Evolutionary conservation across 2,113 vertebrate species (phyloP), one percentile per base, ranked within the genome.

Genomic region (Carollia perspicillata): DNA sequence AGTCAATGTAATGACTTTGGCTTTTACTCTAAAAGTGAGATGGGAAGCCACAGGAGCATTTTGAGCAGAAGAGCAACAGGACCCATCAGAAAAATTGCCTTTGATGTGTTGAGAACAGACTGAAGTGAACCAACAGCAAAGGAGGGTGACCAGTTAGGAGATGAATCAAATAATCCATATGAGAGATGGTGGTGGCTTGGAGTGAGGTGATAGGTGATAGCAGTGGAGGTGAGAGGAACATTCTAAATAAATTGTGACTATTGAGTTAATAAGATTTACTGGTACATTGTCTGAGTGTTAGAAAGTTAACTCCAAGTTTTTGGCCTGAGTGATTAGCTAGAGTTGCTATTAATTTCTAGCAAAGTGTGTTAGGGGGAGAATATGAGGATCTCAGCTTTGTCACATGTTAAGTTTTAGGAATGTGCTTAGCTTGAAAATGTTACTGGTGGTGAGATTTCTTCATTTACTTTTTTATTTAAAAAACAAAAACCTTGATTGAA

Each of bases 381-480:
- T 4, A 47, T 42, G 55, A 44, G 58, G 63, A n/a, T 23, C 30
- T 55, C 9, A 18, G 22, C n/a, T 74, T 37, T 7, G 6, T 55
- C 60, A 26, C 63, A 55, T 18, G 49, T 78, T 35, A 72, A 26
- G 11, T 68, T 84, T 74, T 51, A 78, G 8, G 17, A 33, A 9
- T 84, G 3, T 51, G 4, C 16, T 79, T 91, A 68, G 18, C 58
- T 42, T 84, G 35, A 69, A 91, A 93, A 49, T 77, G 3, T 63
- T 40, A 3, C 1, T 17, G 17, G 47, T 81, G 23, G 23, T 74
- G 11, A 6, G 16, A 68, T 58, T 53, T 79, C 66, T 94, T 94
- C 10, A n/a, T 4, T 72, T 77, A 65, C 23, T 11, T 40, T 97
- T 90, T 81, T 55, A 30, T 90, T 86, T 93, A 84, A 66, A 89